phyloP scores from a whole-genome alignment of 2,888 invertebrate genomes.

The Philaethria dido region DNA sequence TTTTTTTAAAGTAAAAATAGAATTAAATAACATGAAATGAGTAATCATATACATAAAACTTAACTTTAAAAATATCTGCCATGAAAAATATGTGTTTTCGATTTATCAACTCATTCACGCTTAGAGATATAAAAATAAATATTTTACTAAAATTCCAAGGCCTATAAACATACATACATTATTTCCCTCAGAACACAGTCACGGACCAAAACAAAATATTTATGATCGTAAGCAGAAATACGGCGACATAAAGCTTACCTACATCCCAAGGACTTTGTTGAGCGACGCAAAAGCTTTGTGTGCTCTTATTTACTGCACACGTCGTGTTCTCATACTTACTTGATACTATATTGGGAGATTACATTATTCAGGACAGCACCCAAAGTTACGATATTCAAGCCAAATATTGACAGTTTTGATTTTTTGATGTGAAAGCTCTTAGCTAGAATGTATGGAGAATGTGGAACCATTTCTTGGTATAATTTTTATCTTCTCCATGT shows the following conservation, averaged over 20 bases:
- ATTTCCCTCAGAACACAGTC: neutral
- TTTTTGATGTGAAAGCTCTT: neutral
- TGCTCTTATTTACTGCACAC: neutral
- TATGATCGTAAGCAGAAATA: slow-evolving; percentile 6
- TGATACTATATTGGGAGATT: neutral
- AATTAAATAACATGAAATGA: too few species aligned
- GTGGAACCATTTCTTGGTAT: neutral
- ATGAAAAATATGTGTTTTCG: too few species aligned
- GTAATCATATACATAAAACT: too few species aligned
- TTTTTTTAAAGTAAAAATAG: too few species aligned
- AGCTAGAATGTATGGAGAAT: neutral
- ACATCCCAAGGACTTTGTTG: neutral
- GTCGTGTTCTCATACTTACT: neutral
- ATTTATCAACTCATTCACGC: too few species aligned
- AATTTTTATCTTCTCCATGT: too few species aligned
- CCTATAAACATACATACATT: neutral
- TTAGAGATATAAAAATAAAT: neutral
- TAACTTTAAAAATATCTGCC: too few species aligned
- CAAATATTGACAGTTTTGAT: neutral
- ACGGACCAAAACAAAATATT: slow-evolving; percentile 14
- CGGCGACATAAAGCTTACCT: slow-evolving; percentile 8
- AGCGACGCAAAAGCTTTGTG: neutral
- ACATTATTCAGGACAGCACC: neutral
- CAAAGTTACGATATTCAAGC: neutral
- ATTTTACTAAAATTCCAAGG: neutral